phyloP scores from a whole-genome alignment of 2,797 vertebrate genomes.

The Eupleurogrammus muticus region DNA sequence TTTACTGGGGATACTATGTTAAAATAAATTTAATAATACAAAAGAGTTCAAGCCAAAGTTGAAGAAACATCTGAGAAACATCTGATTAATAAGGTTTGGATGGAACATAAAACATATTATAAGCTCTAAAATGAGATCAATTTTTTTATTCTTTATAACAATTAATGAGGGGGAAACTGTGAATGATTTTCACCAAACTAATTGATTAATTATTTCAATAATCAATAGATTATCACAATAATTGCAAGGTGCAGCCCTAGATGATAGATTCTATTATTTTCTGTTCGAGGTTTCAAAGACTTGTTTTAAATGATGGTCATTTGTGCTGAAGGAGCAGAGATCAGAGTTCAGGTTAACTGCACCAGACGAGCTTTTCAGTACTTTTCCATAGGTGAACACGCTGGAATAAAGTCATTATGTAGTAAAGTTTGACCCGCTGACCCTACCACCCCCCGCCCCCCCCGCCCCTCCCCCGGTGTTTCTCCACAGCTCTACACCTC shows the following conservation, averaged over 20 bases:
- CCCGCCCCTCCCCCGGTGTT: constrained; percentile 3
- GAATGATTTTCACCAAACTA: no score
- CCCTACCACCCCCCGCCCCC: no score
- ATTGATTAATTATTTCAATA: no score
- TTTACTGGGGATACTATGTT: background rate
- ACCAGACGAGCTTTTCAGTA: background rate
- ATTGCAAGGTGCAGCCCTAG: no score
- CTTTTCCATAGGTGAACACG: constrained; percentile 49
- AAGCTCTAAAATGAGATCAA: background rate
- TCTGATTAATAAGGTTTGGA: background rate
- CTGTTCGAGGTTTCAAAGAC: background rate
- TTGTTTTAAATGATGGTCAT: background rate
- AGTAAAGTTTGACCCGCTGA: background rate
- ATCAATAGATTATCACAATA: no score
- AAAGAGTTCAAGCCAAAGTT: no score
- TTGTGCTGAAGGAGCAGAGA: background rate
- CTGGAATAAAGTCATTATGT: constrained; percentile 19
- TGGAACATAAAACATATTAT: background rate
- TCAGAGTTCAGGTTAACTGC: background rate
- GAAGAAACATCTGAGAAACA: background rate
- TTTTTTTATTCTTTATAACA: background rate
- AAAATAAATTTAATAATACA: no score
- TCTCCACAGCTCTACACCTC: constrained; percentile 59
- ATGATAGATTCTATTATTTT: no score
- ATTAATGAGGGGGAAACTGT: background rate